Conservation (phyloP, 2,888 invertebrate species). For the Campaea margaritaria region DNA sequence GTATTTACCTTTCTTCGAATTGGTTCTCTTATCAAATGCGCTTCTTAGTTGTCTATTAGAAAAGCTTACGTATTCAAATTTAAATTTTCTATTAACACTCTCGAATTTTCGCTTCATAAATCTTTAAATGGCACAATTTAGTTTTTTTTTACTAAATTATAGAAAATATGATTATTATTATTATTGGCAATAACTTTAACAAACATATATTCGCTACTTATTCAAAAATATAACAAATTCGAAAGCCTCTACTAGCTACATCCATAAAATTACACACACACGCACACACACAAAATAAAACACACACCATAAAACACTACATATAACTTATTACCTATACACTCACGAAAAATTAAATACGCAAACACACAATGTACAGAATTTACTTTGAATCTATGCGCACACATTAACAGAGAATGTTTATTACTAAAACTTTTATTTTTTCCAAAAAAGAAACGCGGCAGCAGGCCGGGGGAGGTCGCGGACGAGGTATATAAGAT, state of each 20-base stretch:
- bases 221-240: conserved; percentile 4
- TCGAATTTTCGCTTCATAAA: conserved; percentile 39
- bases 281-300: conserved; percentile 27
- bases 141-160: conserved; percentile 30
- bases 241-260: conserved; percentile 1
- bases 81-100: conserved; percentile 46
- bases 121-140: conserved; percentile 33
- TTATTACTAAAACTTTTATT: conserved; percentile 75
- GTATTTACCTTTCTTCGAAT: background rate
- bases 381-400: conserved; percentile 60
- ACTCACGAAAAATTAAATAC: conserved; percentile 37
- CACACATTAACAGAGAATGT: conserved; percentile 78
- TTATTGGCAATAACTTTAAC: conserved; percentile 6
- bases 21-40: conserved; percentile 57
- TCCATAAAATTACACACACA: conserved; percentile 22
- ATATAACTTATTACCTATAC: conserved; percentile 12
- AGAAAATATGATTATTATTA: conserved; percentile 17
- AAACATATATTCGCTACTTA: conserved; percentile 11
- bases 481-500: conserved; percentile 87
- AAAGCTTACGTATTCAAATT: conserved; percentile 69
- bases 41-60: conserved; percentile 71
- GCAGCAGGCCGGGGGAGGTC: conserved; percentile 93
- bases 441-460: conserved; percentile 88
- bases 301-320: conserved; percentile 16
- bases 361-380: conserved; percentile 46